phyloP scores from a whole-genome alignment of 2,888 invertebrate genomes.

The Agrotis ipsilon region DNA sequence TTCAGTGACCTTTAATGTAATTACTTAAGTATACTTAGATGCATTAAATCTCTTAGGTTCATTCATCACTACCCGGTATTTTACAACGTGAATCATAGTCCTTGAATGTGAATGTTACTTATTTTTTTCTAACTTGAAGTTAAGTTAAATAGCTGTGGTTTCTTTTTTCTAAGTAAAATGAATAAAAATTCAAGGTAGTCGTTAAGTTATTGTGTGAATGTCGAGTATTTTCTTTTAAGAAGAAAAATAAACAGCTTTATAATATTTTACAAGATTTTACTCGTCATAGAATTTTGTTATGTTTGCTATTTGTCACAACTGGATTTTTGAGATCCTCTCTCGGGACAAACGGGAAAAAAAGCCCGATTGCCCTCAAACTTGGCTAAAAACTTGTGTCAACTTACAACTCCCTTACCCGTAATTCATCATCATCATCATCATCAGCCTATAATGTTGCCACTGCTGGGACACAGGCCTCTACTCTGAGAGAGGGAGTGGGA shows the following conservation, averaged over 20 bases:
- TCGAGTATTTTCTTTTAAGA: neutral
- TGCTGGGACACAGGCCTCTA: too few relatives aligned
- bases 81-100: constrained; percentile 15
- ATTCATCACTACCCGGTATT: constrained; percentile 16
- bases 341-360: too few relatives aligned
- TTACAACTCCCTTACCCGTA: too few relatives aligned
- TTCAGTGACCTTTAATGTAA: constrained; percentile 17
- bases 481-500: too few relatives aligned
- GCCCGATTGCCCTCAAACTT: too few relatives aligned
- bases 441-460: too few relatives aligned
- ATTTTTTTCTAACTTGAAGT: constrained; percentile 6
- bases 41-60: constrained; percentile 1
- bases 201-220: neutral
- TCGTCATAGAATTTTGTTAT: neutral
- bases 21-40: neutral
- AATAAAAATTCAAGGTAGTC: constrained; percentile 1
- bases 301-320: too few relatives aligned
- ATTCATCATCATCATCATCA: too few relatives aligned
- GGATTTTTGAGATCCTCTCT: too few relatives aligned
- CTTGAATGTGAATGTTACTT: constrained; percentile 24
- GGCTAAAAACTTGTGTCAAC: too few relatives aligned
- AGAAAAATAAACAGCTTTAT: neutral
- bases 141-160: neutral
- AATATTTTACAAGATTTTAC: neutral
- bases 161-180: neutral